These are phyloP conservation scores for Nycticebus coucang DNA, from an alignment of 2,113 vertebrate genomes.

Conservation along the genomic window DNA sequence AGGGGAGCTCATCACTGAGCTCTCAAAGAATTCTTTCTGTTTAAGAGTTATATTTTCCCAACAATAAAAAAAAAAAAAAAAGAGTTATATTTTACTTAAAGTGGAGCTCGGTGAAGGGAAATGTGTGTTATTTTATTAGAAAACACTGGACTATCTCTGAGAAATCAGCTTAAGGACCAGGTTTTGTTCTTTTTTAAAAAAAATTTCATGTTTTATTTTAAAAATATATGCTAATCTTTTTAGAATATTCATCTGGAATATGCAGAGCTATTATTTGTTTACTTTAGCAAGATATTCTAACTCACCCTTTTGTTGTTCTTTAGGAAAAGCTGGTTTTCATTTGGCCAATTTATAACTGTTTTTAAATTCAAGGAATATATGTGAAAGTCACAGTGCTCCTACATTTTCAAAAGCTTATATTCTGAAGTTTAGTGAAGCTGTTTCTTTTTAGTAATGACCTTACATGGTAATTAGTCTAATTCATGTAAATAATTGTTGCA, in stretches of 20 bases:
- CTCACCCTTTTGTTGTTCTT: neutral
- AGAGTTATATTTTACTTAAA: slow-evolving; percentile 49
- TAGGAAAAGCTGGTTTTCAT: slow-evolving; percentile 24
- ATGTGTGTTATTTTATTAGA: slow-evolving; percentile 18
- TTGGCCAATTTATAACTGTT: neutral
- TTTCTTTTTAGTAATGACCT: neutral
- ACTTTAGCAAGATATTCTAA: neutral
- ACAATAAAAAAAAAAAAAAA: no score
- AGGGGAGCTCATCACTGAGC: neutral
- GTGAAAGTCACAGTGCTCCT: neutral
- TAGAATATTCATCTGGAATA: slow-evolving; percentile 26
- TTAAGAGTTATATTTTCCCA: slow-evolving; percentile 38
- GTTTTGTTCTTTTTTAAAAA: slow-evolving; percentile 18
- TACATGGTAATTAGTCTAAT: neutral
- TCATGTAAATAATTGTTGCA: neutral
- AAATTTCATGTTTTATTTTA: slow-evolving; percentile 23
- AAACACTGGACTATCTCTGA: slow-evolving; percentile 31
- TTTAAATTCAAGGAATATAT: slow-evolving; percentile 35
- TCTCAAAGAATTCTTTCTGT: slow-evolving; percentile 26
- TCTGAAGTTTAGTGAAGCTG: slow-evolving; percentile 25
- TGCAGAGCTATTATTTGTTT: slow-evolving; percentile 35
- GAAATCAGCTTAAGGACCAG: slow-evolving; percentile 8
- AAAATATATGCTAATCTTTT: neutral
- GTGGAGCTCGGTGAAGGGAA: slow-evolving; percentile 27
- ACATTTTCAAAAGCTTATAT: slow-evolving; percentile 18